These are phyloP conservation scores for Eulemur coronatus DNA, from an alignment of 2,797 vertebrate species.

Conservation along the genomic window DNA sequence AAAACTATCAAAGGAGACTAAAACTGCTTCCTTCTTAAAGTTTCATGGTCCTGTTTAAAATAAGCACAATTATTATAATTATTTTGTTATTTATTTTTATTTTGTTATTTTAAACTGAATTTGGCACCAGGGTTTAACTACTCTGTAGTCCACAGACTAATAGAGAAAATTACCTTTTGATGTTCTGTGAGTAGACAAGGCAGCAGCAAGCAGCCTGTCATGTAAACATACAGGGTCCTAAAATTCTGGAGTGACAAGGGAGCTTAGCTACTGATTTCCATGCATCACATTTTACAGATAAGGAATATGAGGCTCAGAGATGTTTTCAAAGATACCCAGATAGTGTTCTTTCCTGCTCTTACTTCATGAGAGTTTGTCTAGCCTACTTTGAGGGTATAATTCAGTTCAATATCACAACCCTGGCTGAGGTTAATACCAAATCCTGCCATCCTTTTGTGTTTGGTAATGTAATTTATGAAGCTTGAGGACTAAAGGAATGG, in stretches of 20 bases:
- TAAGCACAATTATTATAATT: background rate
- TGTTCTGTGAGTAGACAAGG: background rate
- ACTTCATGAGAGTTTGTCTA: background rate
- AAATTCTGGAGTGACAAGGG: background rate
- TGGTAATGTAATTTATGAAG: background rate
- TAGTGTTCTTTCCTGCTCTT: background rate
- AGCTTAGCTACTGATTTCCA: background rate
- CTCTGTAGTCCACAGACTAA: background rate
- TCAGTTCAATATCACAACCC: background rate
- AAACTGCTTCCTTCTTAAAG: background rate
- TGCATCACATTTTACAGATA: background rate
- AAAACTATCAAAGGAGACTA: background rate
- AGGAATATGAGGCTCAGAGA: background rate
- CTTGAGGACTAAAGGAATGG: background rate
- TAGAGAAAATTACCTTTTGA: background rate
- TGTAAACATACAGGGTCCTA: background rate
- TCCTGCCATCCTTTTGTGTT: background rate
- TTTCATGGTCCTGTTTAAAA: background rate
- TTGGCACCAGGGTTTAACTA: background rate
- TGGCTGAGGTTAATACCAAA: background rate
- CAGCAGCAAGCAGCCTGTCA: background rate
- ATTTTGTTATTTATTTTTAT: background rate
- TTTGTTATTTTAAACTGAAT: background rate
- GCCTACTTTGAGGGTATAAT: background rate
- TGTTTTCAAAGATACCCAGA: background rate